A percentile compares a stretch with the other conserved stretches of the same genome.
phyloP scores from a whole-genome alignment of 2,113 vertebrate genomes.

The Malurus elegans region DNA sequence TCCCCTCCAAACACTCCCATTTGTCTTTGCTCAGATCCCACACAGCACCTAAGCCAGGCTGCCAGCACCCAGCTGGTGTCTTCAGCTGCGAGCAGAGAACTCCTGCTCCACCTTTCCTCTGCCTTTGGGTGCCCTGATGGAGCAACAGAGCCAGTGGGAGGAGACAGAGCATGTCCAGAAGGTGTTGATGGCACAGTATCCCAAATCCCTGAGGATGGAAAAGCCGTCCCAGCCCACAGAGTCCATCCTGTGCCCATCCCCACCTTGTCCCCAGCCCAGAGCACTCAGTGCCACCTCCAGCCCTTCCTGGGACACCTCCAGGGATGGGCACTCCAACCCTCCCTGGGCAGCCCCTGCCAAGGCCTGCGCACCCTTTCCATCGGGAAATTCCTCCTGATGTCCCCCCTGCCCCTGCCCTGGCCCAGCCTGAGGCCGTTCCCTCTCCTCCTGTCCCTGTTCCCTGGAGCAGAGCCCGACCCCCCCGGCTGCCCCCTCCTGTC shows the following conservation, averaged over 20 bases:
- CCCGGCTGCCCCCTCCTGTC: neutral
- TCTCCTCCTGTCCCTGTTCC: neutral
- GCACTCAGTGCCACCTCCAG: neutral
- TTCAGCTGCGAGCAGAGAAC: neutral
- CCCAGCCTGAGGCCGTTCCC: neutral
- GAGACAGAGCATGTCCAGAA: neutral
- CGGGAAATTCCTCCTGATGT: neutral
- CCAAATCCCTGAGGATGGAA: neutral
- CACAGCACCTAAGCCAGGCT: neutral
- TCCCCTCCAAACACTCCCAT: neutral
- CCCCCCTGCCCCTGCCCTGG: neutral
- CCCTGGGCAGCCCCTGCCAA: neutral
- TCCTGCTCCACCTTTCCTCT: neutral
- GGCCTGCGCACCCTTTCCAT: neutral
- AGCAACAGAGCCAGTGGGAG: accelerated
- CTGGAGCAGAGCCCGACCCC: neutral
- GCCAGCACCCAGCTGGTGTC: neutral
- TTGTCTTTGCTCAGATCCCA: neutral
- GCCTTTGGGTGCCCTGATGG: neutral
- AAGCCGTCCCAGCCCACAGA: accelerated
- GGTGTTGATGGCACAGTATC: neutral
- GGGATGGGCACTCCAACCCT: neutral
- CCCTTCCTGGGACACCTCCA: accelerated
- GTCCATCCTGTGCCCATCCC: accelerated
- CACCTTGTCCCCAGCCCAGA: neutral